A percentile compares a stretch with the other conserved stretches of the same genome.
phyloP scores from a whole-genome alignment of 2,888 invertebrate species.

The Yponomeuta malinellus region DNA sequence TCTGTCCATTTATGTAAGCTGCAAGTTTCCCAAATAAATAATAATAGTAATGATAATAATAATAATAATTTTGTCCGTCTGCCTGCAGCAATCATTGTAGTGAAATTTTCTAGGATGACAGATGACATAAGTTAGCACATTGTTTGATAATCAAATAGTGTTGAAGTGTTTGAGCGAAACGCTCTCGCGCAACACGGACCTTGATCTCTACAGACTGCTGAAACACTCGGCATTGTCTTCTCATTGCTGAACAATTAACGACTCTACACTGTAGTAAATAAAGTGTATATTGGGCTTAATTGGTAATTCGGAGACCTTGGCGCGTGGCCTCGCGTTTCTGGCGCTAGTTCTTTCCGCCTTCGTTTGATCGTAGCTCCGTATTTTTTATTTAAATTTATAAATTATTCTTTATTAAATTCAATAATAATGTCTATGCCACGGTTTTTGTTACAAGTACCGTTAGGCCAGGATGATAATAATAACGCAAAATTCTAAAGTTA shows the following conservation, averaged over 20 bases:
- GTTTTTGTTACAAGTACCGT: no score
- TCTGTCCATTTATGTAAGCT: no score
- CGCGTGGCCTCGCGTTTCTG: slow-evolving; percentile 67
- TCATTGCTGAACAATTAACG: slow-evolving; percentile 28
- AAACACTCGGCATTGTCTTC: slow-evolving; percentile 62
- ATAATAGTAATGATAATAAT: not conserved
- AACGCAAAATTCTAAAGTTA: not conserved
- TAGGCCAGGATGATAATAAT: no score
- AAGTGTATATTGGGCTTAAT: slow-evolving; percentile 32
- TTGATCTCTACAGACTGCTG: slow-evolving; percentile 72
- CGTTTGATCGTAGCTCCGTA: slow-evolving; percentile 23
- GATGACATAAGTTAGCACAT: not conserved
- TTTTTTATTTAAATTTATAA: slow-evolving; percentile 31
- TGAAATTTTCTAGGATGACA: not conserved
- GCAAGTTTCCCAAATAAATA: not conserved
- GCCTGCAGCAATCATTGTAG: not conserved
- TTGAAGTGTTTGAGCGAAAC: slow-evolving; percentile 9
- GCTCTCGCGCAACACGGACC: slow-evolving; percentile 34
- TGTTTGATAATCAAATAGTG: not conserved
- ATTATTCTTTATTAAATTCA: slow-evolving; percentile 34
- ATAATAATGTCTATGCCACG: not conserved
- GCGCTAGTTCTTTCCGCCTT: slow-evolving; percentile 73
- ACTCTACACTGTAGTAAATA: slow-evolving; percentile 33
- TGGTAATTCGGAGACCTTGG: slow-evolving; percentile 54
- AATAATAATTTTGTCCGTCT: no score